These are phyloP conservation scores for Rhabdomys pumilio DNA, from an alignment of 2,797 vertebrate species.

Conservation along the genomic window DNA sequence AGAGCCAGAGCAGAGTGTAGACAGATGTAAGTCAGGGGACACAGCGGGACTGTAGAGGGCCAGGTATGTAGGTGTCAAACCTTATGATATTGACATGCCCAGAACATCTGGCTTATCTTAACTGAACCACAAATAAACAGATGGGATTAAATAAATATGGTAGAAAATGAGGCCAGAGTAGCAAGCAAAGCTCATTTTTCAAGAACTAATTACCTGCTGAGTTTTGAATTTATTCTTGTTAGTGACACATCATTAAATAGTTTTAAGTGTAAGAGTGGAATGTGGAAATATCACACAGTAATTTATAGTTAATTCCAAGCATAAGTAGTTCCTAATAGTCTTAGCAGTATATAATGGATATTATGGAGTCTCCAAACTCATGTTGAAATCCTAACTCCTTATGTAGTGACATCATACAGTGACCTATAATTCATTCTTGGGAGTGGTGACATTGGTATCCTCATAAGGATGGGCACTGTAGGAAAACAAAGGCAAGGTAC, in stretches of 20 bases:
- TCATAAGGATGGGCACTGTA: no score
- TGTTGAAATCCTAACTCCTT: not conserved
- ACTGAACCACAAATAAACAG: not conserved
- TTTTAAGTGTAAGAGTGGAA: slow-evolving; percentile 51
- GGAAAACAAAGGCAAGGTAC: accelerated
- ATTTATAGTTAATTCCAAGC: slow-evolving; percentile 43
- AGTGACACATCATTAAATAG: slow-evolving; percentile 4
- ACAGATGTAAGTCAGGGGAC: not conserved
- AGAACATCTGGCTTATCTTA: not conserved
- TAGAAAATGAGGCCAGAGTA: slow-evolving; percentile 37
- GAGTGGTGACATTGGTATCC: not conserved
- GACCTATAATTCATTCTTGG: not conserved
- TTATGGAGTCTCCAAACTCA: not conserved
- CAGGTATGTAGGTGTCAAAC: not conserved
- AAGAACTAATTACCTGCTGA: slow-evolving; percentile 50
- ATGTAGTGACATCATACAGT: not conserved
- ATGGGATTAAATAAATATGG: not conserved
- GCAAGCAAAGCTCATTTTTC: not conserved
- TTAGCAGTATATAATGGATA: not conserved
- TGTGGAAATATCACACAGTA: not conserved
- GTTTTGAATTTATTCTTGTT: slow-evolving; percentile 56
- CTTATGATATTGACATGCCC: not conserved
- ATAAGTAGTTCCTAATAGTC: not conserved
- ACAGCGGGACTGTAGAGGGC: not conserved
- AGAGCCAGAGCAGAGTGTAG: not conserved